Conservation (phyloP, 2,797 vertebrate species). For the Mormyrops boulengeri region DNA sequence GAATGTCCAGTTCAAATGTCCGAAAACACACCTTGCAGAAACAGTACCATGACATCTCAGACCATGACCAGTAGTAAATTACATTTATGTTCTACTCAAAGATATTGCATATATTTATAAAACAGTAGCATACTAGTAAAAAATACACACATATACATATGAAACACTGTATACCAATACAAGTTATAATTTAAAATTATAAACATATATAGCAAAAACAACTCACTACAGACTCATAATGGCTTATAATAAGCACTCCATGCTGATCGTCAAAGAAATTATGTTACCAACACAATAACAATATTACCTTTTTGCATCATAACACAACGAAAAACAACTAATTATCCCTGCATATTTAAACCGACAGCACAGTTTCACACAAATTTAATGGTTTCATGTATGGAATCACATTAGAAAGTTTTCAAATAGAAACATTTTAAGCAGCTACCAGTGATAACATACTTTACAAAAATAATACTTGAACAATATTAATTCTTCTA, state of each 20-base stretch:
- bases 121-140: background rate
- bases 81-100: background rate
- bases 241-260: background rate
- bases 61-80: background rate
- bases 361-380: background rate
- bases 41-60: background rate
- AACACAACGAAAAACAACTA: background rate
- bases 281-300: background rate
- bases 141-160: background rate
- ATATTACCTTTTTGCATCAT: background rate
- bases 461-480: background rate
- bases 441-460: background rate
- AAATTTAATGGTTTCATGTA: background rate
- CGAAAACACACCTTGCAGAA: background rate
- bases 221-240: background rate
- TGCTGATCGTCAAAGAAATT: background rate
- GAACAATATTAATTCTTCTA: background rate
- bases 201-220: background rate
- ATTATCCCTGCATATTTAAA: background rate
- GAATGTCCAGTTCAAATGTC: background rate
- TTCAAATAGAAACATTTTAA: background rate
- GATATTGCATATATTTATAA: background rate
- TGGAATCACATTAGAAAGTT: background rate
- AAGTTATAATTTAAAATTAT: background rate
- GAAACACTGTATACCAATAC: background rate